These are phyloP conservation scores for Rotaria socialis DNA, from an alignment of 2,888 invertebrate species.

Conservation along the genomic window DNA sequence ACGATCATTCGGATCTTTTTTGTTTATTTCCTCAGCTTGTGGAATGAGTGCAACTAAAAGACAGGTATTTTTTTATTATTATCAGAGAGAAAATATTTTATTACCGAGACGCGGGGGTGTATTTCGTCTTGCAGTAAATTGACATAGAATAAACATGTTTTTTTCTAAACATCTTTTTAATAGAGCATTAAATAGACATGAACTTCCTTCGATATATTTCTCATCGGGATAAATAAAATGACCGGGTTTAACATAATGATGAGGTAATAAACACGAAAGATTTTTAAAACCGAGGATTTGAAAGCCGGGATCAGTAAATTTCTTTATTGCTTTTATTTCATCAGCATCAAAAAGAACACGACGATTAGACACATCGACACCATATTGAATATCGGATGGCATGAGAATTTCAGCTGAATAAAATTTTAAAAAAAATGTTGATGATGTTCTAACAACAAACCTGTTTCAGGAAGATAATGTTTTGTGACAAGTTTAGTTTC, in stretches of 20 bases:
- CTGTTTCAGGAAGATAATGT: conserved; percentile 14
- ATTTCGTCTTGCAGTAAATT: conserved; percentile 66
- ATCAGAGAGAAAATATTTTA: not conserved
- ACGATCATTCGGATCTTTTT: conserved; percentile 43
- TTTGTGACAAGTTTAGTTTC: conserved; percentile 55
- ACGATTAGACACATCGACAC: conserved; percentile 56
- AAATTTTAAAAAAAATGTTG: not conserved
- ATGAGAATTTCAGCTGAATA: conserved; percentile 58
- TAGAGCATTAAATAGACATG: conserved; percentile 68
- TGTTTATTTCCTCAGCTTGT: conserved; percentile 60
- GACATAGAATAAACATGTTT: conserved; percentile 63
- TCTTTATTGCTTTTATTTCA: conserved; percentile 58
- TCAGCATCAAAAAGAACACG: conserved; percentile 60
- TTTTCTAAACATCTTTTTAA: conserved; percentile 66
- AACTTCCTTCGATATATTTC: conserved; percentile 64
- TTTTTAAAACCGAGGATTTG: conserved; percentile 60
- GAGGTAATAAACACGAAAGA: conserved; percentile 56
- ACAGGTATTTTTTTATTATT: not conserved
- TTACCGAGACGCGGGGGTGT: conserved; percentile 62
- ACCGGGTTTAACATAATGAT: conserved; percentile 64
- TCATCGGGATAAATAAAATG: conserved; percentile 73
- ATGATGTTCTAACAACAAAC: not conserved
- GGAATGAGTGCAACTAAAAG: conserved; percentile 4
- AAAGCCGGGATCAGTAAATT: conserved; percentile 58
- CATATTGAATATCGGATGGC: conserved; percentile 60